phyloP scores from a whole-genome alignment of 2,113 vertebrate genomes.

The Asarcornis scutulata region DNA sequence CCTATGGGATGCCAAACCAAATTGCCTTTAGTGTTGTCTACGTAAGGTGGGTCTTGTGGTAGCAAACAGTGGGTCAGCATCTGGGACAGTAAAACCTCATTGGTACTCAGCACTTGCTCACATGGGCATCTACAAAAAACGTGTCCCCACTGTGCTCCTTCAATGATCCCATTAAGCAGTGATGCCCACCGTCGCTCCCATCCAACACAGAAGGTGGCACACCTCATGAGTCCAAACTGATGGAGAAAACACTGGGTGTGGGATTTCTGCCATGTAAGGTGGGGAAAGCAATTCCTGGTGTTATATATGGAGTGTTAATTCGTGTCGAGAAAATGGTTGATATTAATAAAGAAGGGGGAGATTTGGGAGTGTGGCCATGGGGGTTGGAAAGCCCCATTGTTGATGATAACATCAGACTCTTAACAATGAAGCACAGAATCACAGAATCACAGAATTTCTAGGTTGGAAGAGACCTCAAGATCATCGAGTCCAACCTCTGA shows the following conservation, averaged over 20 bases:
- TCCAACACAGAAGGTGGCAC: neutral
- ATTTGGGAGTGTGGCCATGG: too few species aligned
- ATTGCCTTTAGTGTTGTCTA: neutral
- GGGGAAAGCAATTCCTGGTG: neutral
- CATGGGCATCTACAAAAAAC: neutral
- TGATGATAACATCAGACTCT: too few species aligned
- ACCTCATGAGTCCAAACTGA: neutral
- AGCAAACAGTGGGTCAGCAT: neutral
- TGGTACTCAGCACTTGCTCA: neutral
- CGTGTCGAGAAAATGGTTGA: too few species aligned
- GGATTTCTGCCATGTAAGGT: neutral
- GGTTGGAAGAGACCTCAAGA: too few species aligned
- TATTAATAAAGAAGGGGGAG: too few species aligned
- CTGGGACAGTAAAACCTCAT: neutral
- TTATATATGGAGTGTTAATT: too few species aligned
- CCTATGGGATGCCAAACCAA: neutral
- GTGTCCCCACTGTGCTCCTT: neutral
- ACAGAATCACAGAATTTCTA: too few species aligned
- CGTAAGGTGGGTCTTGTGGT: neutral
- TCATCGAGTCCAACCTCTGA: too few species aligned
- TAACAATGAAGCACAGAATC: too few species aligned
- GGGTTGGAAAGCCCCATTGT: too few species aligned
- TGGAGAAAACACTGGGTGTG: accelerated
- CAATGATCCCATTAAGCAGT: neutral
- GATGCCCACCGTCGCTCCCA: neutral